Evolutionary conservation across 2,888 invertebrate genomes (phyloP).

Genomic region (Pogonocherus hispidulus): DNA sequence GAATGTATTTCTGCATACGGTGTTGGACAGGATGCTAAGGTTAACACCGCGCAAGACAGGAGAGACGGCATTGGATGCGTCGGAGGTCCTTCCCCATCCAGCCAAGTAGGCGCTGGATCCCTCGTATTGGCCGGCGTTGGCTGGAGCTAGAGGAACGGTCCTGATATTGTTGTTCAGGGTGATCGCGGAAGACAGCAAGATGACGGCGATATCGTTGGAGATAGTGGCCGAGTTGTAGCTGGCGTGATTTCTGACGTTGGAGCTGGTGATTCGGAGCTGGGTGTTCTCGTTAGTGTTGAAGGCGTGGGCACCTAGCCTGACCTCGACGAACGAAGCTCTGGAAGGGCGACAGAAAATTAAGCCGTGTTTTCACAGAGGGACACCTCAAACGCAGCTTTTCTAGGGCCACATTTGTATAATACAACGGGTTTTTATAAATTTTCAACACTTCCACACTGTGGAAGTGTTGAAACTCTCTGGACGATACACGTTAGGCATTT

Average conservation of each 20-base stretch:
- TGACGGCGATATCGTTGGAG: constrained; percentile 47
- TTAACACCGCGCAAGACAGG: constrained; percentile 65
- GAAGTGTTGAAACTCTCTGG: too few species aligned
- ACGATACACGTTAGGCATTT: too few species aligned
- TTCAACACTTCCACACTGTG: too few species aligned
- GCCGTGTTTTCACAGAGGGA: too few species aligned
- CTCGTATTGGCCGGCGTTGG: constrained; percentile 60
- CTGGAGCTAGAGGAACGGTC: constrained; percentile 26
- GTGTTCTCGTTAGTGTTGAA: constrained; percentile 17
- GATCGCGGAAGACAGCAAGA: constrained; percentile 43
- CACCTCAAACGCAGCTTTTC: too few species aligned
- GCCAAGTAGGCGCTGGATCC: constrained; percentile 65
- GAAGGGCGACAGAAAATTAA: neutral
- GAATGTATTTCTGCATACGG: constrained; percentile 66
- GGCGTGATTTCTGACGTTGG: constrained; percentile 43
- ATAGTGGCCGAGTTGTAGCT: constrained; percentile 35
- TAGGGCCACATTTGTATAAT: too few species aligned
- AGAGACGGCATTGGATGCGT: constrained; percentile 61
- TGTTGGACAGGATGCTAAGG: constrained; percentile 66
- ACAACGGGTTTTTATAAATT: too few species aligned
- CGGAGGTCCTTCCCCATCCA: constrained; percentile 69
- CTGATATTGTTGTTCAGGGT: constrained; percentile 38
- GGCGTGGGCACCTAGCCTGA: constrained; percentile 23
- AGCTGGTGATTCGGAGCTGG: constrained; percentile 52
- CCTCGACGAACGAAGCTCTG: neutral